These are phyloP conservation scores for Meteorus cinctellus DNA, from an alignment of 2,888 invertebrate genomes.

Conservation along the genomic window DNA sequence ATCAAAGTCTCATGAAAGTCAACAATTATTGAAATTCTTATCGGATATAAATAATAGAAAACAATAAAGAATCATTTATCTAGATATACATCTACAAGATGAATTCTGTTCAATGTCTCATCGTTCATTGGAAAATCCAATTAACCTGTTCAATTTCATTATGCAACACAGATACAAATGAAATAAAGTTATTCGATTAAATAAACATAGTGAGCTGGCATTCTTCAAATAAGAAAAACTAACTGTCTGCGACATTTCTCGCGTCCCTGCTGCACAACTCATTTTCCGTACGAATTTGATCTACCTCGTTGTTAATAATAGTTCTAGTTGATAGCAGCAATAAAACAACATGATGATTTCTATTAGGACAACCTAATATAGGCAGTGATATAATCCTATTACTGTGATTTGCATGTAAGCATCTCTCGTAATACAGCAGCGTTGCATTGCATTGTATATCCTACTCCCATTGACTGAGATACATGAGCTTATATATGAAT, in stretches of 20 bases:
- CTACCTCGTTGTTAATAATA: no score
- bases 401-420: conserved; percentile 40
- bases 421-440: conserved; percentile 21
- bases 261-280: no score
- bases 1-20: no score
- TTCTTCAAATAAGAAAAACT: not conserved
- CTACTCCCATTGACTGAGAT: not conserved
- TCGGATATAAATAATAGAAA: no score
- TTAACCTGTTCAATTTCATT: not conserved
- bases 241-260: no score
- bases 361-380: no score
- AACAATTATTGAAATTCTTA: no score
- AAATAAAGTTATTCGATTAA: not conserved
- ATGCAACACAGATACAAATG: not conserved
- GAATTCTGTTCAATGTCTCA: not conserved
- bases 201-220: not conserved
- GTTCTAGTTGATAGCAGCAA: no score
- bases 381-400: not conserved
- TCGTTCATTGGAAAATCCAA: not conserved
- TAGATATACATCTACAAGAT: not conserved
- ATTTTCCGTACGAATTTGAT: no score
- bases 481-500: not conserved
- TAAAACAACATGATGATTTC: no score
- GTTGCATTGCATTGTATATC: conserved; percentile 38
- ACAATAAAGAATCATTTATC: not conserved